Evolutionary conservation across 2,888 invertebrate genomes (phyloP).

Genomic region (Adela reaumurella): DNA sequence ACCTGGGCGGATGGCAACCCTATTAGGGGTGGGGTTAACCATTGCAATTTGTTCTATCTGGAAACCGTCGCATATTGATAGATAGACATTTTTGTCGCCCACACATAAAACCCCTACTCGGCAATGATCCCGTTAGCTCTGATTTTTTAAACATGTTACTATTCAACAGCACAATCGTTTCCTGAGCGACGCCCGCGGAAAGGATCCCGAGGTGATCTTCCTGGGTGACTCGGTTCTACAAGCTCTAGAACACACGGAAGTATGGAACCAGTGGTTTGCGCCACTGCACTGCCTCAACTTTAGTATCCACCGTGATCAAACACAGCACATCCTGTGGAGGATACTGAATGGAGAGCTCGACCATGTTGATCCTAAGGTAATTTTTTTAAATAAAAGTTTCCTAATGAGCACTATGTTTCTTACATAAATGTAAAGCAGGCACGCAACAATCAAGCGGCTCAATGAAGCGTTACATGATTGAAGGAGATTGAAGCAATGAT

Average conservation of each 20-base stretch:
- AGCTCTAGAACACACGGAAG: constrained; percentile 76
- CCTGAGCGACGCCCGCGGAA: constrained; percentile 78
- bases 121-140: constrained; percentile 6
- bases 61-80: constrained; percentile 4
- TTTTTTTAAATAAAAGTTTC: too few species aligned
- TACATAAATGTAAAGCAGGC: too few species aligned
- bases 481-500: too few species aligned
- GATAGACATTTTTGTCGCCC: too few species aligned
- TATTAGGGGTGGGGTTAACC: constrained; percentile 2
- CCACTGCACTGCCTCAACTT: constrained; percentile 90
- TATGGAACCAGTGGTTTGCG: constrained; percentile 88
- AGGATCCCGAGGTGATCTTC: constrained; percentile 90
- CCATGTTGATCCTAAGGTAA: constrained; percentile 81
- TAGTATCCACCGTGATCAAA: constrained; percentile 84
- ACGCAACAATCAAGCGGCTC: too few species aligned
- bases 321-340: constrained; percentile 88
- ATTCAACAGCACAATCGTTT: constrained; percentile 78
- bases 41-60: constrained; percentile 5
- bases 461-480: too few species aligned
- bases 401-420: too few species aligned
- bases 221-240: constrained; percentile 87
- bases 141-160: constrained; percentile 16
- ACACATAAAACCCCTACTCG: too few species aligned
- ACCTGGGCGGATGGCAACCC: too few species aligned
- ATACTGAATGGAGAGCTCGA: constrained; percentile 87